Percentiles rank a stretch among this genome's conserved stretches.
These are phyloP conservation scores for Amphipoea lucens DNA, from an alignment of 2,888 invertebrate species.

Conservation along the genomic window DNA sequence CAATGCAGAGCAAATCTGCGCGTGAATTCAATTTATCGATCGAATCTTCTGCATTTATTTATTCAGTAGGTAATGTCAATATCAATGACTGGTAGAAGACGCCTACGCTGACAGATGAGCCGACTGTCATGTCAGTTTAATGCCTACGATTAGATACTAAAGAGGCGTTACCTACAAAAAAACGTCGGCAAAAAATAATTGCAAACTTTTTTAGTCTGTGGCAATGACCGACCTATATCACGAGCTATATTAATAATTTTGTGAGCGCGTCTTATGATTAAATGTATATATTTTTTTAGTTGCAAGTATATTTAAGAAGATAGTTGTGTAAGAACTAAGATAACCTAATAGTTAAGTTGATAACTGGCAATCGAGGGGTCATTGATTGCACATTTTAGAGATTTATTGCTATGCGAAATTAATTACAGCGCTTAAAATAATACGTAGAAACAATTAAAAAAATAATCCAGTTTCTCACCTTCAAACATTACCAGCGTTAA, in stretches of 20 bases:
- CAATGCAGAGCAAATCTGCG: not conserved
- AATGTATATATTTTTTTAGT: not conserved
- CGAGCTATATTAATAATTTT: slow-evolving; percentile 20
- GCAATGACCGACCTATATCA: slow-evolving; percentile 61
- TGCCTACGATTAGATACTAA: slow-evolving; percentile 35
- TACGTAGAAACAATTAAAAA: not conserved
- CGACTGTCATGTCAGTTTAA: slow-evolving; percentile 51
- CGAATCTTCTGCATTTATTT: slow-evolving; percentile 24
- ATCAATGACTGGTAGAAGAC: slow-evolving; percentile 39
- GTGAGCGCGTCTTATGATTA: not conserved
- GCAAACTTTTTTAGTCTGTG: slow-evolving; percentile 18
- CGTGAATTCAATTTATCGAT: not conserved
- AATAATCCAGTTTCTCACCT: no score
- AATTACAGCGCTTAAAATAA: not conserved
- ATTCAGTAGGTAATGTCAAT: not conserved
- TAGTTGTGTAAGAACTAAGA: not conserved
- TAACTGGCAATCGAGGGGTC: not conserved
- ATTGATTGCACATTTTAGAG: not conserved
- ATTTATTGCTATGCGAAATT: slow-evolving; percentile 10
- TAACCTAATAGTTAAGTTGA: slow-evolving; percentile 16
- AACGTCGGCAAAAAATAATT: slow-evolving; percentile 18
- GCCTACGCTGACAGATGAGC: slow-evolving; percentile 56
- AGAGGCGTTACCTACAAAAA: slow-evolving; percentile 35
- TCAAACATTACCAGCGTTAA: not conserved
- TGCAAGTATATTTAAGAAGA: not conserved